Evolutionary conservation across 1,140 invertebrate genomes (phyloP).

Genomic region (Drosophila guanche): DNA sequence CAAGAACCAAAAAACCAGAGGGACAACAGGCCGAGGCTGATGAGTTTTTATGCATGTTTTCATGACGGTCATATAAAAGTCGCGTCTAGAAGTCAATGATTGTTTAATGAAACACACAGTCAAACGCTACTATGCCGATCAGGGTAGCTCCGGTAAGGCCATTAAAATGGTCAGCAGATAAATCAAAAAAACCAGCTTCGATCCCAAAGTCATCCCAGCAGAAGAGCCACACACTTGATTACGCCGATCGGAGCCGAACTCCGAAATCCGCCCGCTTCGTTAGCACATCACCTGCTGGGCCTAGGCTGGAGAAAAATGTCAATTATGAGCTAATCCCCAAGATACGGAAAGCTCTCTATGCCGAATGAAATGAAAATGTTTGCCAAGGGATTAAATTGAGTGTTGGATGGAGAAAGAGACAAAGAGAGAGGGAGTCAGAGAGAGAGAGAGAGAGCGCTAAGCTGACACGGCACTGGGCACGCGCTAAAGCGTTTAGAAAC

Average conservation of each 20-base stretch:
- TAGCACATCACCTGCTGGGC: constrained; percentile 63
- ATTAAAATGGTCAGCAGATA: constrained; percentile 73
- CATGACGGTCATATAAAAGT: constrained; percentile 71
- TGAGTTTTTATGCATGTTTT: constrained; percentile 81
- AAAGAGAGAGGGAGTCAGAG: background rate
- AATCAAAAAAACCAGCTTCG: constrained; percentile 64
- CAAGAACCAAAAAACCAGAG: constrained; percentile 45
- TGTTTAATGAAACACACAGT: constrained; percentile 69
- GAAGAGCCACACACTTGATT: constrained; percentile 65
- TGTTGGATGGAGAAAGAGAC: constrained; percentile 20
- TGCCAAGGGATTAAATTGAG: constrained; percentile 58
- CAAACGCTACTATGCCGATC: background rate
- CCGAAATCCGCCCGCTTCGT: constrained; percentile 73
- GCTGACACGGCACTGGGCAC: constrained; percentile 69
- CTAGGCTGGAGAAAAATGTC: constrained; percentile 35
- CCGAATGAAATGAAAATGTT: constrained; percentile 68
- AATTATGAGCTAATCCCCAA: constrained; percentile 52
- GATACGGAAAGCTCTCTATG: constrained; percentile 16
- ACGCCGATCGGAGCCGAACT: constrained; percentile 41
- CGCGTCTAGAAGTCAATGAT: constrained; percentile 74
- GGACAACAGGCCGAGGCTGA: constrained; percentile 67
- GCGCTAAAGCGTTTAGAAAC: constrained; percentile 72
- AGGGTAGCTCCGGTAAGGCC: constrained; percentile 10
- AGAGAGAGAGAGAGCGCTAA: constrained; percentile 47
- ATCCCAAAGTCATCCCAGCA: background rate